These are phyloP conservation scores for Umimayanthus chanpuru DNA, from an alignment of 92 coral and sea anemone species.

Conservation along the genomic window DNA sequence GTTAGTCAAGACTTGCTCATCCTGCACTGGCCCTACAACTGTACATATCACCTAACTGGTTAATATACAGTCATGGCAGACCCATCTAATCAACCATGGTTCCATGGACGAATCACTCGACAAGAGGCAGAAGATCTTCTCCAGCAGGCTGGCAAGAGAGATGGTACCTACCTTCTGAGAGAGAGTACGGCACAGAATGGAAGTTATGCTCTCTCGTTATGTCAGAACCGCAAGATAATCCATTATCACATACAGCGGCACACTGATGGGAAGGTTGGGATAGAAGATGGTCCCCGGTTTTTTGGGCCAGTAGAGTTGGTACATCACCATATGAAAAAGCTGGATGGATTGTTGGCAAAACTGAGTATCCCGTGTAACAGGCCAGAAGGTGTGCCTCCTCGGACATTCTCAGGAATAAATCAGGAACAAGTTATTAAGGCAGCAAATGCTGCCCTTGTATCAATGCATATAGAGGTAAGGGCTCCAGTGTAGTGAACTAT, in stretches of 20 bases:
- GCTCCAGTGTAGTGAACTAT: background rate
- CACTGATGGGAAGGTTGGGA: slow-evolving; percentile 87
- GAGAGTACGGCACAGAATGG: slow-evolving; percentile 90
- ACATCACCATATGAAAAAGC: slow-evolving; percentile 66
- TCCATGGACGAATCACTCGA: slow-evolving; percentile 92
- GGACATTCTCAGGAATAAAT: slow-evolving; percentile 75
- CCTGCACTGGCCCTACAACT: background rate
- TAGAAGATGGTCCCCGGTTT: slow-evolving; percentile 93
- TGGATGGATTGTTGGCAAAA: slow-evolving; percentile 86
- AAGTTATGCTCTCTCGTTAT: slow-evolving; percentile 95
- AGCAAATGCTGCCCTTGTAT: slow-evolving; percentile 74
- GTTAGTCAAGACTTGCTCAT: background rate
- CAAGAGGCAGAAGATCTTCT: slow-evolving; percentile 90
- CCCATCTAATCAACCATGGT: slow-evolving; percentile 69
- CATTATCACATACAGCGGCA: slow-evolving; percentile 95
- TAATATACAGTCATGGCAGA: slow-evolving; percentile 23
- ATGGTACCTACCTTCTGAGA: slow-evolving; percentile 85
- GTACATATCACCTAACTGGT: background rate
- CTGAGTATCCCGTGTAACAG: slow-evolving; percentile 80
- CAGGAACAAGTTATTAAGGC: slow-evolving; percentile 87
- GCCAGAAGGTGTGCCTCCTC: slow-evolving; percentile 76
- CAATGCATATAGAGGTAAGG: slow-evolving; percentile 71
- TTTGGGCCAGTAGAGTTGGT: slow-evolving; percentile 91
- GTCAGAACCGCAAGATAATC: slow-evolving; percentile 76
- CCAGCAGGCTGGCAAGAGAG: slow-evolving; percentile 60